A percentile compares a stretch with the other conserved stretches of the same genome.
phyloP scores from a whole-genome alignment of 2,113 vertebrate species.

The Myrmecobius fasciatus region DNA sequence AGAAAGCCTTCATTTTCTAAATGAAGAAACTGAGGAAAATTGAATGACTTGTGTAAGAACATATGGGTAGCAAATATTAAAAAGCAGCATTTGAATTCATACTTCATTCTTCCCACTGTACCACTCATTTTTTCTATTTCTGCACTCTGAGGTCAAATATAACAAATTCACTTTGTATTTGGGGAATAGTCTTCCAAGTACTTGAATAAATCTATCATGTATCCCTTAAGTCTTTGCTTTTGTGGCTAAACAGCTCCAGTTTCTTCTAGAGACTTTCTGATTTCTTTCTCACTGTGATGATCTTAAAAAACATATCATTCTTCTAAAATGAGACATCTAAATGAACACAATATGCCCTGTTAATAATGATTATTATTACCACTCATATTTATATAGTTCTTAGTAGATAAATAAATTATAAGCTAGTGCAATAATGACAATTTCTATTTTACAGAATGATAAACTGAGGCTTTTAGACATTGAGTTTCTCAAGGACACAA shows the following conservation, averaged over 20 bases:
- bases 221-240: not conserved
- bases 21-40: not conserved
- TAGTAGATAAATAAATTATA: not conserved
- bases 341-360: not conserved
- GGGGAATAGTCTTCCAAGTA: not conserved
- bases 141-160: not conserved
- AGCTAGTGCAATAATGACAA: not conserved
- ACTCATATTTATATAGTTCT: not conserved
- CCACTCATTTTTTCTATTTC: not conserved
- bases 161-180: not conserved
- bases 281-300: not conserved
- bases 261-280: not conserved
- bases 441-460: not conserved
- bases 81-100: not conserved
- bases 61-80: not conserved
- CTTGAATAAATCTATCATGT: not conserved
- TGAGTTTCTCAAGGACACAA: not conserved
- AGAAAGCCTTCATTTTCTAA: not conserved
- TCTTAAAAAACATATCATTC: not conserved
- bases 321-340: not conserved
- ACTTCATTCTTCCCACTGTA: not conserved
- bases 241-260: not conserved
- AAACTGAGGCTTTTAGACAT: not conserved
- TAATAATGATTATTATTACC: not conserved
- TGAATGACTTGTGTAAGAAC: not conserved